Conservation (phyloP, 2,113 vertebrate genomes). For the Phainopepla nitens region DNA sequence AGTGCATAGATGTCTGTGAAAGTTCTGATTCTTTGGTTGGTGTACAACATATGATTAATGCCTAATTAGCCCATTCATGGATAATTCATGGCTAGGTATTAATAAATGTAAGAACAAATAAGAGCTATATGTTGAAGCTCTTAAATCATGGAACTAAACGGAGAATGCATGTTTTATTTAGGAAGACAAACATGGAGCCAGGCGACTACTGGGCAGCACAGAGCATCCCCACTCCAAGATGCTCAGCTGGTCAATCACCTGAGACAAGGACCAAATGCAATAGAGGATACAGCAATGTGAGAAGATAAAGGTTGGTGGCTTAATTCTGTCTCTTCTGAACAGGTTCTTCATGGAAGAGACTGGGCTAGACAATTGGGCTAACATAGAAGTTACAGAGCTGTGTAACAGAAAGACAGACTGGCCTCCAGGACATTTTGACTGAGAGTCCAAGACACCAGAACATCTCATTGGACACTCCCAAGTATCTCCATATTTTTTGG, state of each 20-base stretch:
- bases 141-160: constrained; percentile 59
- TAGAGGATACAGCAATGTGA: background rate
- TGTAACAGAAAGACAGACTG: background rate
- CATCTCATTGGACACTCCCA: background rate
- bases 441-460: background rate
- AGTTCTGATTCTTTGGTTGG: constrained; percentile 42
- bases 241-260: background rate
- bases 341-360: background rate
- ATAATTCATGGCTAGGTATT: constrained; percentile 71
- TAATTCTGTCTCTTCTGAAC: background rate
- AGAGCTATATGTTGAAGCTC: constrained; percentile 20
- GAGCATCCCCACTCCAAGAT: constrained; percentile 19
- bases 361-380: too few species aligned
- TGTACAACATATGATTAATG: constrained; percentile 59
- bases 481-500: background rate
- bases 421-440: background rate
- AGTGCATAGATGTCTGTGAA: constrained; percentile 21
- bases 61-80: constrained; percentile 62
- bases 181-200: background rate
- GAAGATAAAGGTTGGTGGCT: background rate
- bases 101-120: constrained; percentile 62
- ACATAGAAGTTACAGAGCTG: background rate
- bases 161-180: constrained; percentile 60
- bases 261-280: background rate
- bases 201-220: background rate